Base-by-base conservation (phyloP, 2,888 invertebrate species). In the Encarsia formosa region DNA sequence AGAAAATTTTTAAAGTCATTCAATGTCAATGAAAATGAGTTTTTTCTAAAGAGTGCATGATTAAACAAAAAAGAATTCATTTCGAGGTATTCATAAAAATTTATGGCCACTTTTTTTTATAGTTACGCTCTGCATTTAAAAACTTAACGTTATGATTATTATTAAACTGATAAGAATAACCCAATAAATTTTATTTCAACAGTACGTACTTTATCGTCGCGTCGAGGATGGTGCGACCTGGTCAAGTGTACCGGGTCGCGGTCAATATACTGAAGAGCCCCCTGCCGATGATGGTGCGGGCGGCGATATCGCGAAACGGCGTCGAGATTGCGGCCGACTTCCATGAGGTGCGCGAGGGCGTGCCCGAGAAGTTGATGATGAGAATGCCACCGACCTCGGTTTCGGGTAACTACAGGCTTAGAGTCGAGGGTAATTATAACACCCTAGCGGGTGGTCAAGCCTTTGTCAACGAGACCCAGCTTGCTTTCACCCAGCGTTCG, bases 181-280 rank as follows among this genome's bases (percentile, higher is more conserved):
- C n/a, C n/a, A n/a, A n/a, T n/a, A n/a, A n/a, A n/a, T n/a, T n/a
- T n/a, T n/a, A n/a, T n/a, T n/a, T n/a, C 78, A 78, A 29, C 76
- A 92, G 92, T 54, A 91, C 91, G 8, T 96, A 95, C 73, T 92
- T 97, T 68, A 84, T 97, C 58, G 88, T 96, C 23, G 91, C 95
- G 1, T 93, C 95, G 4, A 84, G 84, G 61, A 87, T 91, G 82
- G 88, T 97, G 11, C 82, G 95, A 4, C 96, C 97, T 0, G 91
- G 91, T 0, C 90, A 94, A 66, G 84, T 95, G 49, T 93, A 93
- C 73, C 85, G 91, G 65, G 85, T 95, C 5, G 87, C 88, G 0
- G 93, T 91, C 0, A 88, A 88, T 48, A 86, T 96, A 29, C 77
- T 95, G 24, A 82, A 85, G 67, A 85, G 89, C 6, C 84, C 85